Evolutionary conservation across 2,888 invertebrate genomes (phyloP), one percentile per base, ranked within the genome.

Genomic region (Drymonia ruficornis): DNA sequence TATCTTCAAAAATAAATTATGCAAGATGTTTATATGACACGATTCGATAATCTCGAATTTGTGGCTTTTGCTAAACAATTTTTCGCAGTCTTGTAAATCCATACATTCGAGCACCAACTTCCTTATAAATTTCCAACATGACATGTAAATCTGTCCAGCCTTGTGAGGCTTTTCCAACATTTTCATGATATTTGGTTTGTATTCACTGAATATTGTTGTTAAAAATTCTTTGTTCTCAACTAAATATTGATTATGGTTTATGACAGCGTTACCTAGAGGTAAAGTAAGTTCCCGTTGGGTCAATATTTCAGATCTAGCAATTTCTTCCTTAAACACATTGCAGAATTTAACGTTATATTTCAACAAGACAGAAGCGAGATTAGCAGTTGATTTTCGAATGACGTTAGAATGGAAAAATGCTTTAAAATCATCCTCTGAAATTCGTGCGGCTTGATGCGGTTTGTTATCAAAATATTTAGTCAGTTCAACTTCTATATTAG

Each of bases 141-240:
- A 93, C 44, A 94, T 85, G 63, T 95, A 95, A 50, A 95, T 94
- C 64, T 94, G 94, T 0, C 95, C 94, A 4, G 94, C 94, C 84
- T 96, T 96, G 59, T 95, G 95, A 0, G 96, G 96, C 73, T 95
- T 96, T 70, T 95, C 94, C 43, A 96, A 83, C 58, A 94, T 89
- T 80, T 95, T 95, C 49, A 89, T 79, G 36, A 97, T 94, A 60
- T 95, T 94, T 0, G 91, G 83, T 79, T 95, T 94, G 63, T 95
- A 95, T 69, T 94, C 91, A 45, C 93, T 85, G 71, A 93, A 95
- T 52, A 96, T 86, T 49, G 83, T 89, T 19, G 77, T 72, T 4
- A 96, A 65, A 13, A 89, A 76, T 28, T 95, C 83, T 23, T 91
- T 83, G 38, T 90, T 83, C 0, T 93, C 82, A 67, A 83, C 74